These are phyloP conservation scores for Drosophila stalkeri DNA, from an alignment of 2,888 invertebrate genomes.

Conservation along the genomic window DNA sequence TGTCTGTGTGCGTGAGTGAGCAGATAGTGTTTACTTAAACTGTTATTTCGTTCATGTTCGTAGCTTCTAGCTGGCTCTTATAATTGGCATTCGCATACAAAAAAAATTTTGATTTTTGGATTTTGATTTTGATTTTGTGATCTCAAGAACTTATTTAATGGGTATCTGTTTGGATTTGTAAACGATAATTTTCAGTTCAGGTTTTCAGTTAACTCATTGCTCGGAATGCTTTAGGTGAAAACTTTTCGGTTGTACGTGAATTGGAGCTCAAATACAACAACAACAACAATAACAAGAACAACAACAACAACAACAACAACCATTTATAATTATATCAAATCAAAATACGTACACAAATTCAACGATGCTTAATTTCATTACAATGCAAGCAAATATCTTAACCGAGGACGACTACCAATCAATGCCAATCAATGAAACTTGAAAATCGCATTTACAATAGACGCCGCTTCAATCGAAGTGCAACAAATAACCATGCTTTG, in stretches of 20 bases:
- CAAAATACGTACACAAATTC: slow-evolving; percentile 35
- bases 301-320: background rate
- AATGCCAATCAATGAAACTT: slow-evolving; percentile 23
- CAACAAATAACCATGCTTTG: slow-evolving; percentile 27
- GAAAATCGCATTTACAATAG: slow-evolving; percentile 7
- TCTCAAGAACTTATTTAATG: slow-evolving; percentile 25
- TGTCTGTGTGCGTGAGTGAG: slow-evolving; percentile 2
- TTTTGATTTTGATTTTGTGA: slow-evolving; percentile 22
- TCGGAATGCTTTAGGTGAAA: slow-evolving; percentile 81
- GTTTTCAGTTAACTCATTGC: slow-evolving; percentile 73
- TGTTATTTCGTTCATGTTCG: slow-evolving; percentile 27
- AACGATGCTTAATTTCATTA: slow-evolving; percentile 55
- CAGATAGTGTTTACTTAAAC: slow-evolving; percentile 18
- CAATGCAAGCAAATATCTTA: slow-evolving; percentile 54
- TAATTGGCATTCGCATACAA: slow-evolving; percentile 44
- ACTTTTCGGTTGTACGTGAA: slow-evolving; percentile 63
- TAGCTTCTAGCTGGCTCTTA: slow-evolving; percentile 50
- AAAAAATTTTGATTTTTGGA: slow-evolving; percentile 22
- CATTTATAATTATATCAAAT: slow-evolving; percentile 1
- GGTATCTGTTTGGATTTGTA: slow-evolving; percentile 39
- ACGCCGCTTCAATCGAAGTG: slow-evolving; percentile 45
- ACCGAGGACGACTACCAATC: slow-evolving; percentile 56
- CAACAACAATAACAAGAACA: slow-evolving; percentile 19
- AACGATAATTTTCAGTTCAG: slow-evolving; percentile 25
- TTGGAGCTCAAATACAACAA: slow-evolving; percentile 58